Evolutionary conservation across 2,797 vertebrate species (phyloP).

Genomic region (Pteronotus mesoamericanus): DNA sequence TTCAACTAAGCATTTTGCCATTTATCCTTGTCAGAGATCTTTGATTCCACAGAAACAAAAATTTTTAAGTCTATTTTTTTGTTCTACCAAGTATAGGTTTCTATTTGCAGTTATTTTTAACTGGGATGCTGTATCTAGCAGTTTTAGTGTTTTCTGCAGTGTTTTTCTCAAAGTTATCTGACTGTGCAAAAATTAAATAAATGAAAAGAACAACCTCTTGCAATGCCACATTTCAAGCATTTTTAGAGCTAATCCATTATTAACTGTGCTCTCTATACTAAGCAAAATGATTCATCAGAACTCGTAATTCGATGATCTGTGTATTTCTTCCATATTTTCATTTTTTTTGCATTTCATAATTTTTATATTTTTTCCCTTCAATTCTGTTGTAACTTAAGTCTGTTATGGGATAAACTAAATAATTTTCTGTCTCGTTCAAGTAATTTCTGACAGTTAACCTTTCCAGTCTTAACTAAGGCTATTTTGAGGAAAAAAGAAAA

Average conservation of each 20-base stretch:
- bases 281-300: conserved; percentile 59
- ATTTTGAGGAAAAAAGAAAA: conserved; percentile 9
- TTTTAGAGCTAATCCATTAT: conserved; percentile 60
- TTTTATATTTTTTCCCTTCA: conserved; percentile 25
- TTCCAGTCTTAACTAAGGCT: background rate
- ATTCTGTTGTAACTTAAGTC: background rate
- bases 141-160: conserved; percentile 69
- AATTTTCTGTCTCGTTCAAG: conserved; percentile 29
- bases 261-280: conserved; percentile 52
- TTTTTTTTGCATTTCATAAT: conserved; percentile 34
- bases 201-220: conserved; percentile 52
- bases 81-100: conserved; percentile 39
- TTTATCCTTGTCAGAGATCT: conserved; percentile 15
- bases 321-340: conserved; percentile 19
- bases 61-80: conserved; percentile 24
- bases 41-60: conserved; percentile 10
- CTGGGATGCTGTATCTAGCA: conserved; percentile 65
- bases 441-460: conserved; percentile 28
- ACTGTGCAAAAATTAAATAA: conserved; percentile 73
- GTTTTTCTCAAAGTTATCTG: conserved; percentile 74
- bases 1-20: conserved; percentile 15
- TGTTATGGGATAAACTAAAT: conserved; percentile 11
- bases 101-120: conserved; percentile 73
- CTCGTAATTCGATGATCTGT: conserved; percentile 51
- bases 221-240: conserved; percentile 60